Conservation (phyloP, 2,797 vertebrate species). For the Todus mexicanus region DNA sequence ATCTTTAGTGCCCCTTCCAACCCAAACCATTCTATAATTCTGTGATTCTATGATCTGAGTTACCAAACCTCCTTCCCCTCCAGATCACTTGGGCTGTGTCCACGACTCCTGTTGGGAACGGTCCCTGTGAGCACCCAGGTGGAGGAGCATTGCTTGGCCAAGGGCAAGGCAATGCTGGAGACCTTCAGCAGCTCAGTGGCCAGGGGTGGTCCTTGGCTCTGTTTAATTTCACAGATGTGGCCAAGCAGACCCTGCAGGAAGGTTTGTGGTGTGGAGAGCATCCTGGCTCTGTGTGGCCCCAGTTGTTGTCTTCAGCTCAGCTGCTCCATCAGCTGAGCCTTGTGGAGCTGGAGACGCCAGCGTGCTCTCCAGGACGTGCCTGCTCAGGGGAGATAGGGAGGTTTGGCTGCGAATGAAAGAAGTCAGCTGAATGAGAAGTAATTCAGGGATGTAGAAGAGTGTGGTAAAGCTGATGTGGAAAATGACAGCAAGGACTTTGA, state of each 20-base stretch:
- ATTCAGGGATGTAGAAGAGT: neutral
- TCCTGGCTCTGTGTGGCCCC: neutral
- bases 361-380: accelerated
- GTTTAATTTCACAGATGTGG: neutral
- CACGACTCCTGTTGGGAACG: neutral
- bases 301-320: neutral
- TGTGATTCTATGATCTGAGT: accelerated
- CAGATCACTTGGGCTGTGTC: accelerated
- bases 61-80: neutral
- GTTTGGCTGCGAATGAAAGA: neutral
- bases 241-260: neutral
- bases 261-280: accelerated
- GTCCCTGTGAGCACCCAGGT: neutral
- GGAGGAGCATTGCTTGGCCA: neutral
- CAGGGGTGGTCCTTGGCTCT: neutral
- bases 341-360: neutral
- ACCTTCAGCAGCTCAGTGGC: neutral
- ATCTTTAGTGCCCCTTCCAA: no score
- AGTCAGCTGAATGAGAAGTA: neutral
- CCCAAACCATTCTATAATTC: no score
- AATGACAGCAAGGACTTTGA: neutral
- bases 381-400: neutral
- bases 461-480: neutral
- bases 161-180: neutral
- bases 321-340: neutral